Conservation (phyloP, 1,140 invertebrate genomes). For the Brachionus asplanchnoidis region DNA sequence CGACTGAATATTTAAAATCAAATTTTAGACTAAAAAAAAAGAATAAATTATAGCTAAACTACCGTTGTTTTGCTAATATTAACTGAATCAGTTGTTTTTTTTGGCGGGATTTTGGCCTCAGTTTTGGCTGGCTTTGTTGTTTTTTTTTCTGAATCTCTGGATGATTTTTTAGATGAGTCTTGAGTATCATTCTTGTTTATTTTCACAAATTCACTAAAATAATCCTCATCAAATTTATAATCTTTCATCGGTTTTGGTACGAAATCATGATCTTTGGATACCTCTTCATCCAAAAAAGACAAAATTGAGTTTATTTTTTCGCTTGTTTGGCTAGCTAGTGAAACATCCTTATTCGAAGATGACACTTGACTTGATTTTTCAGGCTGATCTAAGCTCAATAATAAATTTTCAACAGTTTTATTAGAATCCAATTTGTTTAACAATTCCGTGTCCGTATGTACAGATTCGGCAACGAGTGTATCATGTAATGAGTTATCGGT, state of each 20-base stretch:
- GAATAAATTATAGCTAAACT: neutral
- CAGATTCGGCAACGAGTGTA: slow-evolving; percentile 3
- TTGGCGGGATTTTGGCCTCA: neutral
- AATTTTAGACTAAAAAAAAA: neutral
- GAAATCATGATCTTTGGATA: neutral
- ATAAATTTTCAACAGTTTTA: slow-evolving; percentile 10
- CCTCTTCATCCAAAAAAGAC: slow-evolving; percentile 21
- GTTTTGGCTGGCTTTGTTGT: neutral
- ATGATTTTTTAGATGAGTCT: neutral
- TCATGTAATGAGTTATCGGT: neutral
- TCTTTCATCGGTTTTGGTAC: slow-evolving; percentile 16
- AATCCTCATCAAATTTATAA: slow-evolving; percentile 5
- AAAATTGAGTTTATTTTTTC: slow-evolving; percentile 25
- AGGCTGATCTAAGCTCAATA: neutral
- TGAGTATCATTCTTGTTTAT: neutral
- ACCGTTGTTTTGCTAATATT: neutral
- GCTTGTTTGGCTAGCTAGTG: neutral
- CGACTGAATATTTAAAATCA: neutral
- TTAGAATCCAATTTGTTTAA: neutral
- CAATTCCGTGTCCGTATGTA: slow-evolving; percentile 2
- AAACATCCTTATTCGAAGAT: neutral
- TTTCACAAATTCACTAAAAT: neutral
- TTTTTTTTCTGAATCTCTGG: neutral
- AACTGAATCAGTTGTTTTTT: neutral
- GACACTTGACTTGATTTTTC: slow-evolving; percentile 10